Base-by-base conservation (phyloP, 2,888 invertebrate genomes). In the Slavum lentiscoides region DNA sequence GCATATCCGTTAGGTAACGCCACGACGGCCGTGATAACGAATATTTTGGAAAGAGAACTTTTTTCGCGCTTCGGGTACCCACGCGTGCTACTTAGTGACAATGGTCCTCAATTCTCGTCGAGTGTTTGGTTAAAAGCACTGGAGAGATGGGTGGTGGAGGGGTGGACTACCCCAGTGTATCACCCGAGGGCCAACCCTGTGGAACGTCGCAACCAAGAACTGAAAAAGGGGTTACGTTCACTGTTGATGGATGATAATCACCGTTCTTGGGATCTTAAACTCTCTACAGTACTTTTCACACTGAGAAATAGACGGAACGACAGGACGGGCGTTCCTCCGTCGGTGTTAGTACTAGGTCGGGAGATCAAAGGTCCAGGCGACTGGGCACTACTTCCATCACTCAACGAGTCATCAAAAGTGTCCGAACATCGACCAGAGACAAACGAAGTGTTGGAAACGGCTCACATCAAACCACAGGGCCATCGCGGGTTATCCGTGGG, bases 221-320 rank as follows among this genome's bases (percentile, higher is more conserved):
- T 68, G 15, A 68, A 49, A 21, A 68, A 21, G 0, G 49, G 21
- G 7, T 15, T 49, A 19, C 21, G 67, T 5, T 43, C 67, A n/a
- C 72, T 82, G 73, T 67, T 81, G 82, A 1, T 55, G 1, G n/a
- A 58, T 3, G 58, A 15, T 4, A 58, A 37, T 1, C 55, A 30
- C n/a, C 13, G 55, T 55, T 70, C 55, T 3, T 58, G 70, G 70
- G 55, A 55, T 30, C 3, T 8, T 1, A 30, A 70, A 43, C 19
- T 70, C 3, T 9, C 30, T 3, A 9, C 55, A 4, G 17, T 55
- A 8, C 9, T 70, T 30, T 70, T 58, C 11, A 30, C 19, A 11
- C 11, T 58, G 5, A 30, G 55, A 4, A 70, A 70, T 9, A 11
- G 55, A 13, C 17, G 37, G 30, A 70, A 58, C 30, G 19, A 58